Base-by-base conservation (phyloP, 2,888 invertebrate genomes). In the Malthinus seriepunctatus region DNA sequence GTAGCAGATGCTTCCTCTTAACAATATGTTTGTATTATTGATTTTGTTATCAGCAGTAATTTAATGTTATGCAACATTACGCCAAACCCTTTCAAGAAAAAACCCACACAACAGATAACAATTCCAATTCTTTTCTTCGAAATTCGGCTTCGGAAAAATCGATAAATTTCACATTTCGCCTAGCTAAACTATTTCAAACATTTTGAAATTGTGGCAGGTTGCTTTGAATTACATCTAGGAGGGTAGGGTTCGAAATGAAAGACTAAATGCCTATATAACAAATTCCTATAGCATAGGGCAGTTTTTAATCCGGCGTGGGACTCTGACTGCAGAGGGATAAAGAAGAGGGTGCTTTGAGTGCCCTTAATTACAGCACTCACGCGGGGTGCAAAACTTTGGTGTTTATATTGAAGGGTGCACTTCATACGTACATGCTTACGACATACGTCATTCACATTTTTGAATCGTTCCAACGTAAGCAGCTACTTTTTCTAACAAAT, bases 311-410 rank as follows among this genome's bases (percentile, higher is more conserved):
- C 74, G 63, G 69, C 71, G 71, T 69, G 72, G 73, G 73, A 71
- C 69, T 70, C 67, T 68, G 64, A 60, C 60, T 56, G 55, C 50
- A 57, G 57, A 60, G 64, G 56, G 63, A 57, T 61, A 59, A 59
- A 61, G 55, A 53, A 56, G 66, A 64, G 67, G 64, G 73, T 67
- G 71, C 70, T 73, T 73, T 75, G 76, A 78, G 77, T 77, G 76
- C 76, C 76, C 76, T 77, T 78, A 78, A 78, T 78, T 78, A 78
- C 77, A 71, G 71, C 74, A 76, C 76, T 70, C 69, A 62, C 58
- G 54, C 67, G 62, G 71, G 69, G 70, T 62, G 69, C 67, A 68
- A 68, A 23, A 68, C 65, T 69, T 68, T 62, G 60, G 63, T 68
- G 69, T 68, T 69, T 69, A 69, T 67, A 66, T 60, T 63, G 67